A percentile compares a stretch with the other conserved stretches of the same genome.
These are phyloP conservation scores for Cetoscarus ocellatus DNA, from an alignment of 2,797 vertebrate genomes.

Conservation along the genomic window DNA sequence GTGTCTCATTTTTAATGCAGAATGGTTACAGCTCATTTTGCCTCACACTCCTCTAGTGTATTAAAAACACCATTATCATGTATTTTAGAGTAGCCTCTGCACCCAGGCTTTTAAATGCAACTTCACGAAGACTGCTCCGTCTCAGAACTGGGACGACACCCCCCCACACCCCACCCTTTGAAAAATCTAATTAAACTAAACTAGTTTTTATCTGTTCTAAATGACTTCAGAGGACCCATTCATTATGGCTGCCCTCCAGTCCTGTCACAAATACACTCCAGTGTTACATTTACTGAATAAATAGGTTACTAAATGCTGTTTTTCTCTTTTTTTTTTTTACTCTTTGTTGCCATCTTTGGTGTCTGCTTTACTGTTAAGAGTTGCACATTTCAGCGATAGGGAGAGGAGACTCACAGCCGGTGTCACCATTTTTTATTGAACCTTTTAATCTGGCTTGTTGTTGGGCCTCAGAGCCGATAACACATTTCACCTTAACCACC, in stretches of 20 bases:
- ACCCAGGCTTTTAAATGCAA: conserved; percentile 80
- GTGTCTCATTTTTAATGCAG: conserved; percentile 30
- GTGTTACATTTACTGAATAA: conserved; percentile 87
- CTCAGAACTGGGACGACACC: conserved; percentile 87
- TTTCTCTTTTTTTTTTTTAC: too few relatives aligned
- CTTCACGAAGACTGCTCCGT: conserved; percentile 80
- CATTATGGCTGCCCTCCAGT: conserved; percentile 88
- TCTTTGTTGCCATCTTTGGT: conserved; percentile 68
- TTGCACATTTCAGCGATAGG: conserved; percentile 24
- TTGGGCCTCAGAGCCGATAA: conserved; percentile 58
- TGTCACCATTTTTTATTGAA: conserved; percentile 49
- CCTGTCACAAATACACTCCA: conserved; percentile 86
- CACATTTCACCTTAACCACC: conserved; percentile 66
- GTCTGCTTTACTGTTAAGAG: conserved; percentile 38
- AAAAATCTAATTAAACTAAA: conserved; percentile 91
- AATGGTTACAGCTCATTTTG: conserved; percentile 39
- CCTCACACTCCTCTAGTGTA: conserved; percentile 53
- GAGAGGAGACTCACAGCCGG: conserved; percentile 9
- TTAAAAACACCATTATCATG: conserved; percentile 73
- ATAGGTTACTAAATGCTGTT: conserved; percentile 85
- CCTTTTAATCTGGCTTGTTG: conserved; percentile 69
- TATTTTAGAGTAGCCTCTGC: conserved; percentile 77
- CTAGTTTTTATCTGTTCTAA: conserved; percentile 90
- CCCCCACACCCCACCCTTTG: conserved; percentile 78
- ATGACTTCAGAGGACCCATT: conserved; percentile 88